These are phyloP conservation scores for Eulacestoma nigropectus DNA, from an alignment of 2,113 vertebrate genomes.

Conservation along the genomic window DNA sequence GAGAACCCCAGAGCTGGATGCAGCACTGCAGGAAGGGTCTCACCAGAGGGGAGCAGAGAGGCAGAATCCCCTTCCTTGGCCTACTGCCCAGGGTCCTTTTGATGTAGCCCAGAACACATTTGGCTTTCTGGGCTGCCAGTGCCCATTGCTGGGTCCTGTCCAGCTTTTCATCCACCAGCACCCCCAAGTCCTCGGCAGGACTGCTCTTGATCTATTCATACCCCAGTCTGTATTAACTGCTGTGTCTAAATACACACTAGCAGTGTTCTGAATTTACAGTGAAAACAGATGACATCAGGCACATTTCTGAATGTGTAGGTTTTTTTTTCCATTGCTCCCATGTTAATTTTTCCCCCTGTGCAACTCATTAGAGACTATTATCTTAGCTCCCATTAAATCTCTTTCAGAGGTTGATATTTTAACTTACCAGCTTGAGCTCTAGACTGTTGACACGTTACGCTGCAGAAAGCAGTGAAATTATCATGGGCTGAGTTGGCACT, in stretches of 20 bases:
- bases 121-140: not conserved
- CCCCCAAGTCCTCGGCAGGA: not conserved
- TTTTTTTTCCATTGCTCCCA: not conserved
- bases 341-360: not conserved
- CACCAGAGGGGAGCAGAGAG: not conserved
- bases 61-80: not conserved
- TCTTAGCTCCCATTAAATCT: not conserved
- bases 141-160: not conserved
- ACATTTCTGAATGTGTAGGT: not conserved
- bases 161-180: not conserved
- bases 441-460: not conserved
- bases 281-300: not conserved
- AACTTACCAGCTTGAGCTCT: slow-evolving; percentile 14
- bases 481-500: not conserved
- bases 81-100: not conserved
- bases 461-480: slow-evolving; percentile 28
- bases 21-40: not conserved
- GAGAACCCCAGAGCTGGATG: not conserved
- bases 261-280: not conserved
- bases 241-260: not conserved
- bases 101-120: not conserved
- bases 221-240: not conserved
- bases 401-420: not conserved
- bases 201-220: not conserved
- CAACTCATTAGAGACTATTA: not conserved